Evolutionary conservation across 92 coral and sea anemone genomes (phyloP), one percentile per base, ranked within the genome.

Genomic region (Zoanthus sociatus): DNA sequence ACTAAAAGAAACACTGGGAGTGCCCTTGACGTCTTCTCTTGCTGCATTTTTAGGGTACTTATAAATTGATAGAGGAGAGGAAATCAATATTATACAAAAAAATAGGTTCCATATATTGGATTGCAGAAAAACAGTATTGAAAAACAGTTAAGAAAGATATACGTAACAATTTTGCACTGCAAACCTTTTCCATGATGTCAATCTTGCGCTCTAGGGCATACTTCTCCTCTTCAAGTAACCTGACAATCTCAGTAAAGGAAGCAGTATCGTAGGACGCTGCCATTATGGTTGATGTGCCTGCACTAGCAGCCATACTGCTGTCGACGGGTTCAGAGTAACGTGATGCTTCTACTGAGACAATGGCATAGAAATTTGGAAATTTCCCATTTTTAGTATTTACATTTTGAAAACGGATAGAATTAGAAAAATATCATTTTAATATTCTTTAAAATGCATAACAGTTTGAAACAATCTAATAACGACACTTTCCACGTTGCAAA

Each of bases 221-320:
- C 81, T 95, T 95, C 68, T 97, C 99, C 64, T 97, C 99, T 70
- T 97, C 99, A 67, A 95, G 95, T 45, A 97, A 90, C 68, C 96
- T 94, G 83, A 97, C 91, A 46, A 95, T 93, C 71, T 97, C 98
- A 8, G 90, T 91, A 69, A 91, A 95, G 33, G 96, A 86, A 6
- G 98, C 89, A 13, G 90, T 93, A 47, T 92, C 98, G 51, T 90
- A 82, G 20, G 93, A 79, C 7, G 98, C 87, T n/a, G 93, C 93
- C 9, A 94, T 91, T 51, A 96, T 95, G n/a, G 99, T 96, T 14
- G 96, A 87, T 50, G 90, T 79, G 4, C 94, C 96, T 13, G 92
- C 94, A 33, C 97, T 95, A 16, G 84, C 95, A 3, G 91, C 93
- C 87, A 91, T 88, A 76, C 90, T 92, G 66, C 91, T 92, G 9